A percentile compares a stretch with the other conserved stretches of the same genome.
These are phyloP conservation scores for Pterostichus madidus DNA, from an alignment of 2,888 invertebrate species.

Conservation along the genomic window DNA sequence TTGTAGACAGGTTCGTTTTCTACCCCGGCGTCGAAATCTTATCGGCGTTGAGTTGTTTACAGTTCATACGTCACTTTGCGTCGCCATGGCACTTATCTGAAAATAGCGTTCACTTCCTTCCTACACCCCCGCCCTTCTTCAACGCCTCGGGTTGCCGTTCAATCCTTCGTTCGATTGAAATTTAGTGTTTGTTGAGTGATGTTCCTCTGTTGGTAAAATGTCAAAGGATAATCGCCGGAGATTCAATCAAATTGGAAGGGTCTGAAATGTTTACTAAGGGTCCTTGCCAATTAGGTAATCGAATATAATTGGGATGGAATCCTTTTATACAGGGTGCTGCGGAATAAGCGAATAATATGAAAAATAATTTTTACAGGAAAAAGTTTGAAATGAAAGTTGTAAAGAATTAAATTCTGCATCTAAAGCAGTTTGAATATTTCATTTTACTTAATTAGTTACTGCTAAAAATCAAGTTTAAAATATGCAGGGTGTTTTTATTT, in stretches of 20 bases:
- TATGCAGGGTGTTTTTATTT: too few species aligned
- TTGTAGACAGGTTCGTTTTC: slow-evolving; percentile 28
- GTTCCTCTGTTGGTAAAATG: not conserved
- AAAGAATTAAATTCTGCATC: too few species aligned
- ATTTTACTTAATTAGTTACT: too few species aligned
- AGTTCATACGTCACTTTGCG: slow-evolving; percentile 24
- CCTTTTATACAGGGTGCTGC: too few species aligned
- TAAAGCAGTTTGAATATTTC: too few species aligned
- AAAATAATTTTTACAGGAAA: too few species aligned
- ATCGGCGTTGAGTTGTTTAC: slow-evolving; percentile 36
- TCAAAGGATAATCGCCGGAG: not conserved
- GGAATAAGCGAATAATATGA: too few species aligned
- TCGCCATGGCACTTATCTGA: slow-evolving; percentile 1
- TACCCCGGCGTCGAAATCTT: slow-evolving; percentile 9
- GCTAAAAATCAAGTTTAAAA: too few species aligned
- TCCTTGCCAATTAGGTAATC: too few species aligned
- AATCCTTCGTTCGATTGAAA: not conserved
- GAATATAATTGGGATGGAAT: too few species aligned
- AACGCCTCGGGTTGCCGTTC: not conserved
- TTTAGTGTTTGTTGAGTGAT: slow-evolving; percentile 15
- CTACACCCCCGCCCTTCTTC: not conserved
- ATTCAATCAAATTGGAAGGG: not conserved
- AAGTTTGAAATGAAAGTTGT: too few species aligned
- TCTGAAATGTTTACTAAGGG: slow-evolving; percentile 4
- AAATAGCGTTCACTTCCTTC: slow-evolving; percentile 1